Evolutionary conservation across 2,888 invertebrate species (phyloP), one percentile per base, ranked within the genome.

Genomic region (Diarsia rubi): DNA sequence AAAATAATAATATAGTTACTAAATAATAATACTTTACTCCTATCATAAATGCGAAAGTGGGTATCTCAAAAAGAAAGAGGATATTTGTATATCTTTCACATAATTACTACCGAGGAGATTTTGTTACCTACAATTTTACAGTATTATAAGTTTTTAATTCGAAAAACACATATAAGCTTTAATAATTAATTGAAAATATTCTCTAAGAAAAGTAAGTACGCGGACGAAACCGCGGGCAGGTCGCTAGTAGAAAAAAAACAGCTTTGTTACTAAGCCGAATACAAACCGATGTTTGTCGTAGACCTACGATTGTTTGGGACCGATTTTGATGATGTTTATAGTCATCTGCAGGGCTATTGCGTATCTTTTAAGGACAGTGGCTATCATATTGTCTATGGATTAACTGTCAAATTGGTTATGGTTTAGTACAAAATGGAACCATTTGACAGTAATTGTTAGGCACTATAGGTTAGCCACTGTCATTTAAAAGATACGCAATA

Each of bases 1-100:
- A 83, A 96, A 90, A 72, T 59, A 11, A 71, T 3, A 63, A n/a
- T 19, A 45, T 14, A 45, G 45, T 31, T 37, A 67, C n/a, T 24
- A 24, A 24, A 57, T 54, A 14, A 16, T 52, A 49, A 47, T 37
- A 49, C 4, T 16, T 54, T 24, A 54, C 16, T 52, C 12, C 0
- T 54, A 54, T 16, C 27, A 54, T 3, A 54, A 27, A 27, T 24
- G 24, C 2, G 12, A 54, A 24, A 24, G 14, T 24, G 14, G 5
- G n/a, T 54, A 37, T 37, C 8, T 37, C 37, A 37, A 37, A 37
- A 37, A 37, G 37, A 37, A 37, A 37, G 6, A 54, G 4, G 24
- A 24, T 54, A 14, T n/a, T 24, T 24, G 14, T 14, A 24, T 14
- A 24, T 54, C 24, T 54, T n/a, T n/a, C 12, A 54, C 14, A 24